Percentiles rank a stretch among this genome's conserved stretches.
Evolutionary conservation across 2,113 vertebrate species (phyloP).

Genomic region (Xiphorhynchus elegans): DNA sequence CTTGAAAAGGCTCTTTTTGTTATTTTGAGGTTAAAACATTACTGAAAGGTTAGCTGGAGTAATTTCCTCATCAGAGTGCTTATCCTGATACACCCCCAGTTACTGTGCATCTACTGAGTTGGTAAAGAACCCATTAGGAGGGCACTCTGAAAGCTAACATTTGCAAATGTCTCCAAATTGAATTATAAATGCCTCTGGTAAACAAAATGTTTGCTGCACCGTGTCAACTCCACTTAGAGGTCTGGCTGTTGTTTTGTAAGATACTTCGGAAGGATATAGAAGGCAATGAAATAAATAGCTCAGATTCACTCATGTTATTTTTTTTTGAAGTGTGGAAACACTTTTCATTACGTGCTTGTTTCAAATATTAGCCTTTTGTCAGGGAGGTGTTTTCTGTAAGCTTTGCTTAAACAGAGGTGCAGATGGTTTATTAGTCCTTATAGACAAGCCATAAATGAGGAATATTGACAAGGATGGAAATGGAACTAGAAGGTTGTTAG

Average conservation of each 20-base stretch:
- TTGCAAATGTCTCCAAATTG: conserved; percentile 67
- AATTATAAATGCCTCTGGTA: conserved; percentile 63
- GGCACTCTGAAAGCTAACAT: conserved; percentile 50
- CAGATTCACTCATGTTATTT: background rate
- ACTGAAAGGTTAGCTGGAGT: conserved; percentile 14
- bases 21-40: conserved; percentile 29
- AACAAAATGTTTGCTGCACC: background rate
- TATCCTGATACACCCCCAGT: conserved; percentile 40
- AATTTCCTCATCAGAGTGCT: conserved; percentile 49
- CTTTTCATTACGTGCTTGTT: background rate
- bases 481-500: background rate
- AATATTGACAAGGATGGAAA: background rate
- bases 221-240: background rate
- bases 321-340: background rate
- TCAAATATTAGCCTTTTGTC: background rate
- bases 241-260: background rate
- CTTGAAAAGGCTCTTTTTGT: background rate
- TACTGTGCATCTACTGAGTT: conserved; percentile 56
- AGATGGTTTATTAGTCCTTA: background rate
- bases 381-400: background rate
- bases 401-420: background rate
- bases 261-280: background rate
- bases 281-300: background rate
- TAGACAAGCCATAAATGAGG: background rate
- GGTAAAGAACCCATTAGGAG: conserved; percentile 59